Evolutionary conservation across 2,888 invertebrate species (phyloP).

Genomic region (Mythimna impura): DNA sequence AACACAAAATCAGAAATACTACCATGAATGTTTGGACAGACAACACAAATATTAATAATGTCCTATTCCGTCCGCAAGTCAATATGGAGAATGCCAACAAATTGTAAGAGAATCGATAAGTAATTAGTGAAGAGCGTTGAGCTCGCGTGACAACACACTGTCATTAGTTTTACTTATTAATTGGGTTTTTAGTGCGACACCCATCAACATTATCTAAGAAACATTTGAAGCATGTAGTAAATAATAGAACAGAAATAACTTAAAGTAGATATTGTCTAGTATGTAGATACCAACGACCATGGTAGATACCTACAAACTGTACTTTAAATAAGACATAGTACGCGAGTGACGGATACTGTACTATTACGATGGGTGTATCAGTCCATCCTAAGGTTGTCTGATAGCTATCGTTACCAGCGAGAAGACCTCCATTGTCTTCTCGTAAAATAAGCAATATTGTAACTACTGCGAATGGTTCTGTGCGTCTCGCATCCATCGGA

Average conservation of each 20-base stretch:
- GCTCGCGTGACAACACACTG: slow-evolving; percentile 39
- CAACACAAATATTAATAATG: slow-evolving; percentile 27
- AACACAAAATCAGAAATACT: not conserved
- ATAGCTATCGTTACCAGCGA: too few species aligned
- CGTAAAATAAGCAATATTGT: too few species aligned
- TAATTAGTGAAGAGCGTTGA: slow-evolving; percentile 40
- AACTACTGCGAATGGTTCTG: too few species aligned
- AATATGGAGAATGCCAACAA: slow-evolving; percentile 20
- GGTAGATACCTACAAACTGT: not conserved
- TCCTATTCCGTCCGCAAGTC: not conserved
- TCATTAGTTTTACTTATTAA: slow-evolving; percentile 39
- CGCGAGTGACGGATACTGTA: too few species aligned
- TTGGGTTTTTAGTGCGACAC: slow-evolving; percentile 42
- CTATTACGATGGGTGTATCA: too few species aligned
- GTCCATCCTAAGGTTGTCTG: too few species aligned
- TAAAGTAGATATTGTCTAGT: not conserved
- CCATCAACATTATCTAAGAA: slow-evolving; percentile 52
- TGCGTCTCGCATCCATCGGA: too few species aligned
- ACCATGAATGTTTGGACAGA: slow-evolving; percentile 16
- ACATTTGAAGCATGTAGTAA: slow-evolving; percentile 17
- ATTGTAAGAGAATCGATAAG: slow-evolving; percentile 33
- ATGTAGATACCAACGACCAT: too few species aligned
- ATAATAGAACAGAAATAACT: not conserved
- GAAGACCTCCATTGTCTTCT: too few species aligned
- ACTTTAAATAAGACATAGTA: not conserved